A percentile compares a stretch with the other conserved stretches of the same genome.
Evolutionary conservation across 2,888 invertebrate species (phyloP).

Genomic region (Dugesia japonica): DNA sequence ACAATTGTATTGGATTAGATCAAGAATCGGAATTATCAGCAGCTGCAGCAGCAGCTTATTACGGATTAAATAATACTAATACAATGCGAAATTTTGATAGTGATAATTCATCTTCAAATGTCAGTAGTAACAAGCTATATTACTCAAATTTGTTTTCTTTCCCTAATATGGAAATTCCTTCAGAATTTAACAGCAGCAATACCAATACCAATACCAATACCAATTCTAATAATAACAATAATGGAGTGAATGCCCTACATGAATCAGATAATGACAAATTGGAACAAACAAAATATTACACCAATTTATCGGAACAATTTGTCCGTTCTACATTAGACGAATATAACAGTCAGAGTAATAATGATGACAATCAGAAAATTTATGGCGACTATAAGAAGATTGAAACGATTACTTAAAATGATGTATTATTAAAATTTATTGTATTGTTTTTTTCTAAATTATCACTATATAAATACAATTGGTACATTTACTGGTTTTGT

Average conservation of each 20-base stretch:
- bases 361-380: not conserved
- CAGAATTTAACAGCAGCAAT: not conserved
- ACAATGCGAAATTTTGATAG: not conserved
- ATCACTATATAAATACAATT: no score
- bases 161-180: not conserved
- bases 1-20: not conserved
- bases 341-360: not conserved
- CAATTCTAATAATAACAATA: not conserved
- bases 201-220: not conserved
- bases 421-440: not conserved
- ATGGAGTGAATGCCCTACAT: not conserved
- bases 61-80: not conserved
- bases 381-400: slow-evolving; percentile 4
- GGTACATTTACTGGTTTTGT: no score
- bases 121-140: not conserved
- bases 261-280: not conserved
- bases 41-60: not conserved
- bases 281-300: not conserved
- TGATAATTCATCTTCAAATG: not conserved
- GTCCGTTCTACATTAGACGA: not conserved
- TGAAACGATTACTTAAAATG: not conserved
- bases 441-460: not conserved
- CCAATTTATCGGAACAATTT: not conserved
- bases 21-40: slow-evolving; percentile 1
- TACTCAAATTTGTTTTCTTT: not conserved